Conservation (phyloP, 2,797 vertebrate genomes). For the Gouania willdenowi region DNA sequence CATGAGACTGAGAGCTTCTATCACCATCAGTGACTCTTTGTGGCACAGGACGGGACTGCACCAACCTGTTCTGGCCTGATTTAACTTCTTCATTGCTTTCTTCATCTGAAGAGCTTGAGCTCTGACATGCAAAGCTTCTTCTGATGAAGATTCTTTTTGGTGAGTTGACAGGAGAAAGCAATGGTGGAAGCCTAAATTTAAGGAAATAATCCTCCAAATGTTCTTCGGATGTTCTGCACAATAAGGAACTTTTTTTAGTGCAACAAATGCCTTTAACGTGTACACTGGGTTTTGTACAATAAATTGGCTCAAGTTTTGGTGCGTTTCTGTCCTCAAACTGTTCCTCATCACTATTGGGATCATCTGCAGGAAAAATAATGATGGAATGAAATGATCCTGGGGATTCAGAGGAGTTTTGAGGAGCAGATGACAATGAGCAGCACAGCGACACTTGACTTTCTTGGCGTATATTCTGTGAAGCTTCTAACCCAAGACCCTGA, state of each 20-base stretch:
- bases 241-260: background rate
- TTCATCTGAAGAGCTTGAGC: background rate
- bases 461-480: conserved; percentile 3
- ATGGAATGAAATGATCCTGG: conserved; percentile 10
- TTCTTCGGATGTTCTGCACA: background rate
- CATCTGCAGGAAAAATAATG: conserved; percentile 18
- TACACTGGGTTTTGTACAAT: background rate
- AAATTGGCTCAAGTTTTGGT: conserved; percentile 6
- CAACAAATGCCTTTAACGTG: background rate
- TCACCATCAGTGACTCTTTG: background rate
- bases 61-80: background rate
- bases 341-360: background rate
- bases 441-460: conserved; percentile 1
- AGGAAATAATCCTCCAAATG: accelerated
- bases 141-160: background rate
- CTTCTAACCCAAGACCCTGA: background rate
- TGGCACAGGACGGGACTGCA: background rate
- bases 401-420: background rate
- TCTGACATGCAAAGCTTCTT: background rate
- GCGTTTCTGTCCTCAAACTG: background rate
- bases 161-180: conserved; percentile 49
- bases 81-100: background rate
- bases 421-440: background rate
- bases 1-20: background rate
- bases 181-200: conserved; percentile 8